Conservation (phyloP, 2,797 vertebrate genomes). For the Alca torda region DNA sequence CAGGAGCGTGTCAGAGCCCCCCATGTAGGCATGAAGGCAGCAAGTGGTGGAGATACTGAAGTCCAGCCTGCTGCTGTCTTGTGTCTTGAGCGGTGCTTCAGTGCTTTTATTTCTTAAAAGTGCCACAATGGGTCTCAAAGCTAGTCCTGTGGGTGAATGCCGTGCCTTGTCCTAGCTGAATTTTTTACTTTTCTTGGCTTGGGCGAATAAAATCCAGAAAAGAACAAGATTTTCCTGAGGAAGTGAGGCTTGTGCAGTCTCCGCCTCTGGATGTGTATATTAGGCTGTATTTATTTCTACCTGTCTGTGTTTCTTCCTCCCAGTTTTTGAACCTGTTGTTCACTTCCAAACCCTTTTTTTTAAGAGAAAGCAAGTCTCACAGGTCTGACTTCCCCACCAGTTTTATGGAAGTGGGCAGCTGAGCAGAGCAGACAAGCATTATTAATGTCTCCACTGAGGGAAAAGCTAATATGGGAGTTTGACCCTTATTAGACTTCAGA, state of each 20-base stretch:
- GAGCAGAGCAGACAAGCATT: slow-evolving; percentile 54
- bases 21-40: background rate
- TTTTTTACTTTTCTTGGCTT: background rate
- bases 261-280: background rate
- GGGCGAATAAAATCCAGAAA: background rate
- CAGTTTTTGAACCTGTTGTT: background rate
- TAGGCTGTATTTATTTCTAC: background rate
- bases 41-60: background rate
- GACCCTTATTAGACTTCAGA: slow-evolving; percentile 45
- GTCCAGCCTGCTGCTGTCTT: background rate
- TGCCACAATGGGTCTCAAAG: background rate
- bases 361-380: background rate
- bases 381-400: slow-evolving; percentile 27
- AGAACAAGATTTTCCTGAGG: background rate
- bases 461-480: slow-evolving; percentile 40
- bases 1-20: background rate
- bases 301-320: background rate
- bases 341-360: background rate
- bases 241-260: background rate
- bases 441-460: slow-evolving; percentile 24
- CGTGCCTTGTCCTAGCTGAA: fast-evolving
- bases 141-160: background rate
- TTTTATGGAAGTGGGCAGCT: slow-evolving; percentile 13
- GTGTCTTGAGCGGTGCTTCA: background rate
- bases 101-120: background rate